These are phyloP conservation scores for Drosophila sproati DNA, from an alignment of 1,140 invertebrate species.

Conservation along the genomic window DNA sequence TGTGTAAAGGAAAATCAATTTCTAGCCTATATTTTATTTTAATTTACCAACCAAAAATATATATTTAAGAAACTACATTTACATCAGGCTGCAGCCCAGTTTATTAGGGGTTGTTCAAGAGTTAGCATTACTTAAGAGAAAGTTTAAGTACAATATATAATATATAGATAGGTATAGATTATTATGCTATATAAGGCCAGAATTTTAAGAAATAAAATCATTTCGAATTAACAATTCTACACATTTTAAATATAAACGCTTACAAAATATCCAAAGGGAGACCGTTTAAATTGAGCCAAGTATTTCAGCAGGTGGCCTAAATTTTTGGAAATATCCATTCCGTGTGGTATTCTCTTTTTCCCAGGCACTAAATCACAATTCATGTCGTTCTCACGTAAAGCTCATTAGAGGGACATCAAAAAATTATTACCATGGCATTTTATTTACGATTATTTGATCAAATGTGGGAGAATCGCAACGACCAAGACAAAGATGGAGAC, in stretches of 20 bases:
- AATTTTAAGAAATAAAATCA: no score
- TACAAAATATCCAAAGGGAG: background rate
- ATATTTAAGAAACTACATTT: no score
- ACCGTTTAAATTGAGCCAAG: background rate
- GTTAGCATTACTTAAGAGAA: no score
- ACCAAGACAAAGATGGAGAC: constrained; percentile 1
- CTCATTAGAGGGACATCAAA: constrained; percentile 75
- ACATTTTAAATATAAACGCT: background rate
- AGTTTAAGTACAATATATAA: no score
- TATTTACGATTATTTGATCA: constrained; percentile 82
- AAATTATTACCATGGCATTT: constrained; percentile 78
- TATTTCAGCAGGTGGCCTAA: background rate
- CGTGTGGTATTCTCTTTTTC: background rate
- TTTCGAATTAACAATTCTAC: background rate
- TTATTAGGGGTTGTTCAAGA: no score
- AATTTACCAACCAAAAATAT: no score
- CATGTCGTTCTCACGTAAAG: constrained; percentile 71
- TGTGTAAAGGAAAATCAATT: no score
- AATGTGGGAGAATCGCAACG: constrained; percentile 39
- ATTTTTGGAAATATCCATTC: background rate
- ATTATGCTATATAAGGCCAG: no score
- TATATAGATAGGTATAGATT: no score
- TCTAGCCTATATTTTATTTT: no score
- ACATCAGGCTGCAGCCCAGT: no score
- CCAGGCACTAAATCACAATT: constrained; percentile 65